Evolutionary conservation across 2,888 invertebrate genomes (phyloP), one percentile per base, ranked within the genome.

Genomic region (Dolomedes plantarius): DNA sequence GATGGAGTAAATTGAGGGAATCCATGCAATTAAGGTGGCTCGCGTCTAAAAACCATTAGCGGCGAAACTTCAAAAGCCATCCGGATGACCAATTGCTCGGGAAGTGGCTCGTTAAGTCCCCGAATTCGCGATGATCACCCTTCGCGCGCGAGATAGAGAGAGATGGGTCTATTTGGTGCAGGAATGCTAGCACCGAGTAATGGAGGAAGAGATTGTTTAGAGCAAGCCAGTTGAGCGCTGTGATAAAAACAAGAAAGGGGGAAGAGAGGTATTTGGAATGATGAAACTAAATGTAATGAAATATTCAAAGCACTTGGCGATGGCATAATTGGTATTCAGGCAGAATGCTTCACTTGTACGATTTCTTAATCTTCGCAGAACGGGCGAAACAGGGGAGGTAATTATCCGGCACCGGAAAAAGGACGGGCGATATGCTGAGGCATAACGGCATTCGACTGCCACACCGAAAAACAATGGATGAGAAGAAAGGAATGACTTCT

Each of bases 11-110:
- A 77, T 83, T 76, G 83, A 50, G 72, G 36, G 83, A 83, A 83
- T 83, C 83, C 28, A 65, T 46, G 72, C 83, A 83, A 83, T 83
- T 83, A 83, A 83, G 83, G 72, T 50, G 76, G 76, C 83, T 83
- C 67, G 77, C 83, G 83, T 77, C 83, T 67, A 29, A 39, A 39
- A 29, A 72, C 83, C 76, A 83, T 83, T 83, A 83, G 83, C 83
- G 83, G 83, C 72, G 5, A 28, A 19, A 41, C 46, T 72, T 77
- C 77, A 76, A 83, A 83, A 81, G 81, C 65, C 19, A 19, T 19
- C 28, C 62, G 32, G 56, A 68, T 67, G 74, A 76, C 71, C 83
- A 72, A 83, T 67, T 76, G 76, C 71, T 19, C 46, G 76, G 76
- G 75, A 77, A 83, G 72, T 83, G 62, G 56, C 83, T 77, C 65